Conservation (phyloP, 2,113 vertebrate genomes). For the Bagarius yarrelli region DNA sequence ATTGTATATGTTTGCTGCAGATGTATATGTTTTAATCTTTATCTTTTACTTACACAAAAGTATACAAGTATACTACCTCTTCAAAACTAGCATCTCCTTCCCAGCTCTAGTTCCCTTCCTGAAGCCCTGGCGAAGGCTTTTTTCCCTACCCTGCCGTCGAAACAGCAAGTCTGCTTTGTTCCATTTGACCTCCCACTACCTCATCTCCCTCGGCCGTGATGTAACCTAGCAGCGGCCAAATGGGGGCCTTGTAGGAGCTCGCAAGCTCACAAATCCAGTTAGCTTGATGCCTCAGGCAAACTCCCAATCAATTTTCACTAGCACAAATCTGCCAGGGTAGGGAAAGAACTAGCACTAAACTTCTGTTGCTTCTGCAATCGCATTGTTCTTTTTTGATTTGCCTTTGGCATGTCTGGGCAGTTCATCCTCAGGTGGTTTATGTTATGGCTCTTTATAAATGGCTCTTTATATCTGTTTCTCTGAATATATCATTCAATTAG, state of each 20-base stretch:
- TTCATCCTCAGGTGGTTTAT: conserved; percentile 7
- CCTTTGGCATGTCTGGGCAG: background rate
- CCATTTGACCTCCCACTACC: conserved; percentile 52
- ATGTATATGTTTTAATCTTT: background rate
- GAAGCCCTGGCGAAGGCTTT: conserved; percentile 38
- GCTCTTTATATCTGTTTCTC: background rate
- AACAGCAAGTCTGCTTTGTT: conserved; percentile 65
- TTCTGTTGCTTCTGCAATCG: conserved; percentile 31
- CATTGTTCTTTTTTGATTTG: conserved; percentile 23
- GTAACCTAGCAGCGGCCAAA: conserved; percentile 64
- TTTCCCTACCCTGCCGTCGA: conserved; percentile 56
- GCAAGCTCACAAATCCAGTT: conserved; percentile 45
- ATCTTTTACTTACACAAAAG: conserved; percentile 10
- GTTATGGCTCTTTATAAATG: background rate
- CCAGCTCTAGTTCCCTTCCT: conserved; percentile 4
- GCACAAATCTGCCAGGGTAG: conserved; percentile 53
- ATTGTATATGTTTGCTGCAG: conserved; percentile 9
- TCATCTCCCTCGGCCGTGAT: conserved; percentile 62
- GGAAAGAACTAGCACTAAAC: conserved; percentile 37
- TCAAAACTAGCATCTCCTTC: conserved; percentile 39
- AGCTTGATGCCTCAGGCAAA: conserved; percentile 34
- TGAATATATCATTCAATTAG: background rate
- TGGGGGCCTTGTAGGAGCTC: conserved; percentile 53
- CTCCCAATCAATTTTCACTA: conserved; percentile 46
- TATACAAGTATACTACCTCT: conserved; percentile 13